Evolutionary conservation across 1,140 invertebrate genomes (phyloP), one percentile per base, ranked within the genome.

Genomic region (Planococcus citri): DNA sequence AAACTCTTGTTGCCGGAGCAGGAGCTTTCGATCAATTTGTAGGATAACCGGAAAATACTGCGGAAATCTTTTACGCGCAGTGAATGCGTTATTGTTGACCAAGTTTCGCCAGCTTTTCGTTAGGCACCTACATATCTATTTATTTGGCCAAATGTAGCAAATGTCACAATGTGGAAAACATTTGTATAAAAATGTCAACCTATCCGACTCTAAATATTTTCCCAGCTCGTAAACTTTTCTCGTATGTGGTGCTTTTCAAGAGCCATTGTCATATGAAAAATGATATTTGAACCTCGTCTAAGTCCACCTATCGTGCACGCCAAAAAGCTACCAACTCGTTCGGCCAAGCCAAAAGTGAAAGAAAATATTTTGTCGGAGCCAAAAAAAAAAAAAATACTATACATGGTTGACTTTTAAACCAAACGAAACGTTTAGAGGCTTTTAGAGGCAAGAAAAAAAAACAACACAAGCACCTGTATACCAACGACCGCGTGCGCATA

Each of bases 131-230:
- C n/a, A n/a, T n/a, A n/a, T n/a, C 17, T 51, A 51, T n/a, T 6
- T n/a, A 51, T n/a, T 51, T 51, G 6, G 60, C 22, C 6, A 64
- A 64, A 17, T n/a, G n/a, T 22, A 64, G 22, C 3, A 25, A 64
- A 64, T 64, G 14, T 22, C 60, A 24, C 22, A 20, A 9, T 24
- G 14, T 64, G 22, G n/a, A 60, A 64, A 64, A 64, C 60, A 64
- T 64, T 64, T 64, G 60, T 64, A 24, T 64, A 64, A 64, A 64
- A 64, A 64, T 64, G 60, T 64, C 60, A 64, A 64, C 60, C 9
- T 64, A 24, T 64, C 22, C 24, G 22, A 25, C 21, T 25, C 10
- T 25, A 64, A 64, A 64, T 64, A 64, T 64, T 64, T 64, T 17
- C 10, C 60, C 60, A 24, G 20, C 24, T 64, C 20, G 60, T 27